phyloP scores from a whole-genome alignment of 2,888 invertebrate species.

The Cosmopolites sordidus region DNA sequence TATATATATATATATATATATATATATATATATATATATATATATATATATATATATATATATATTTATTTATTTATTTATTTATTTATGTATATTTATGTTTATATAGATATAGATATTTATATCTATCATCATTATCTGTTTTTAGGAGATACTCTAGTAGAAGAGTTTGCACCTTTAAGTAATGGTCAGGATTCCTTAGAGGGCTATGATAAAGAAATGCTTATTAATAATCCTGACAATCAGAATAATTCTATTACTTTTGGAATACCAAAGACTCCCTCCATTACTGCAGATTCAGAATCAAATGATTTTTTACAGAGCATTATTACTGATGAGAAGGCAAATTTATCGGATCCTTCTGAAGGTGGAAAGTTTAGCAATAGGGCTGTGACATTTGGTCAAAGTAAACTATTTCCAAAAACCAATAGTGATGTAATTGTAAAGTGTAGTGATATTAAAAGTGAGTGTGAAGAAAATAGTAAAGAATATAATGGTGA shows the following conservation, averaged over 20 bases:
- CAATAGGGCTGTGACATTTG: constrained; percentile 17
- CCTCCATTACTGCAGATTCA: constrained; percentile 24
- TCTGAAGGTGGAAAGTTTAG: constrained; percentile 9
- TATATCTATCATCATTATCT: constrained; percentile 4
- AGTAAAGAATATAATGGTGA: constrained; percentile 10
- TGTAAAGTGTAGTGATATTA: constrained; percentile 21
- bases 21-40: background rate
- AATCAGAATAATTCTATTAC: constrained; percentile 25
- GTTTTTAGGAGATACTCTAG: constrained; percentile 28
- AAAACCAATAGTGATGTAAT: constrained; percentile 8
- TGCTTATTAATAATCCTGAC: constrained; percentile 15
- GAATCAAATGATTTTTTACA: constrained; percentile 28
- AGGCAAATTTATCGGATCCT: constrained; percentile 13
- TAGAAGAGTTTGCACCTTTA: constrained; percentile 25
- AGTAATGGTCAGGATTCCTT: constrained; percentile 29
- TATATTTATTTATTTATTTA: background rate
- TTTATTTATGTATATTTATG: background rate
- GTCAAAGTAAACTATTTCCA: constrained; percentile 27
- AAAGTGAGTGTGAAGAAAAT: constrained; percentile 10
- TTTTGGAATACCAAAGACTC: constrained; percentile 27
- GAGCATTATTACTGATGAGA: constrained; percentile 18
- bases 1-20: background rate
- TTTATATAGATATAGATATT: too few species aligned
- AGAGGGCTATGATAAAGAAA: constrained; percentile 17
- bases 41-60: background rate